Base-by-base conservation (phyloP, 1,140 invertebrate genomes). In the Solenopsis fugax region DNA sequence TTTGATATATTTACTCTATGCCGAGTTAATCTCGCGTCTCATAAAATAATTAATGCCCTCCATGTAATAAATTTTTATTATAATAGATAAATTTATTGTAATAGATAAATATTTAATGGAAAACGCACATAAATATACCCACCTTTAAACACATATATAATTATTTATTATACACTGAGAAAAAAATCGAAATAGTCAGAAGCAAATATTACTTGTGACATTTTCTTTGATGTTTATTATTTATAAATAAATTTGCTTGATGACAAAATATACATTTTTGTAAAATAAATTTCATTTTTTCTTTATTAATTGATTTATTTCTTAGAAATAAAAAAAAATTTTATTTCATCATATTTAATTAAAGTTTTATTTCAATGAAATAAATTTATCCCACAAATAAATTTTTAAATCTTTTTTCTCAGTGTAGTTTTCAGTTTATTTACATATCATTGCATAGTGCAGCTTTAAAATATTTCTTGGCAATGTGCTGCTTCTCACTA, bases 1-100 rank as follows among this genome's bases (percentile, higher is more conserved):
- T 56, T 56, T 16, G 34, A 13, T 13, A 80, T 41, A 71, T 71
- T 45, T 45, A 81, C 6, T 71, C 65, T 29, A 41, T 41, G 34
- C 13, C 18, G 64, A 45, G 16, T n/a, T 56, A 56, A 60, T 50
- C 37, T 21, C 21, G n/a, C 21, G 13, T 29, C 9, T 58, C 48
- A n/a, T 41, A 37, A 37, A 69, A n/a, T 12, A 81, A 56, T 67
- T 41, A 56, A 56, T 41, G 54, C 12, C 13, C 0, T 5, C 4
- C n/a, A 29, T 62, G 4, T 24, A 45, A 48, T 48, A 48, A 50
- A 41, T 41, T 41, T 41, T 6, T 41, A 41, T 41, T 54, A 18
- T 3, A 21, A 56, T 56, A 56, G 9, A 7, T 41, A n/a, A 62
- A 29, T 34, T 60, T 45, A 10, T 16, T 62, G 16, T 10, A 29